phyloP scores from a whole-genome alignment of 2,113 vertebrate species.

The Paralichthys olivaceus region DNA sequence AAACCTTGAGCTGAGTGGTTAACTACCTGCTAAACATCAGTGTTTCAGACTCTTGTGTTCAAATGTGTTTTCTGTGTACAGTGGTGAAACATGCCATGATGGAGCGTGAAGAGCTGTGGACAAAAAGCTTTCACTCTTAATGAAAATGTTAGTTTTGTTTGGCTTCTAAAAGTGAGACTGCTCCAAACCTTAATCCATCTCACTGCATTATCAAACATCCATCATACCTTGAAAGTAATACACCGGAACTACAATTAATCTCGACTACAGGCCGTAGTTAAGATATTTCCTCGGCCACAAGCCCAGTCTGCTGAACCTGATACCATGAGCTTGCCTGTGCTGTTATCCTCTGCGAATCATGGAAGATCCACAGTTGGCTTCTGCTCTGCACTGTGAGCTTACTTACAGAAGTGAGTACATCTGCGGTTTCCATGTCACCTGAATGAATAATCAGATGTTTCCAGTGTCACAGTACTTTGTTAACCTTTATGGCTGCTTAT shows the following conservation, averaged over 20 bases:
- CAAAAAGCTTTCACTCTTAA: too few relatives aligned
- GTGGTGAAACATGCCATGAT: too few relatives aligned
- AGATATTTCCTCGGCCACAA: neutral
- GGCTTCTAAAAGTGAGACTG: constrained; percentile 9
- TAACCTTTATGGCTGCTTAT: constrained; percentile 48
- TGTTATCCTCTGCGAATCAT: neutral
- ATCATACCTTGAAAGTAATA: constrained; percentile 24
- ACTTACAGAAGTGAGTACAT: constrained; percentile 34
- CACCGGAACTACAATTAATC: constrained; percentile 9
- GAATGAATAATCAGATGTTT: constrained; percentile 61
- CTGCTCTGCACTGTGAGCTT: constrained; percentile 23
- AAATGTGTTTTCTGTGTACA: neutral
- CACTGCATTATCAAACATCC: constrained; percentile 28
- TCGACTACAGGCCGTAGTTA: constrained; percentile 19
- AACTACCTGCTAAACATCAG: neutral
- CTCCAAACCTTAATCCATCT: constrained; percentile 35
- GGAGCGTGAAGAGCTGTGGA: too few relatives aligned
- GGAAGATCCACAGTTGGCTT: constrained; percentile 8
- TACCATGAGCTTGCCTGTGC: neutral
- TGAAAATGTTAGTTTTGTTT: too few relatives aligned
- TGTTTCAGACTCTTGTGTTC: neutral
- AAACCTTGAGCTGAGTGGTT: neutral
- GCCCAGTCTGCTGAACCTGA: neutral
- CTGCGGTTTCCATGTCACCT: constrained; percentile 45
- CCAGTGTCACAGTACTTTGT: constrained; percentile 53